Base-by-base conservation (phyloP, 2,888 invertebrate genomes). In the Vanessa cardui region DNA sequence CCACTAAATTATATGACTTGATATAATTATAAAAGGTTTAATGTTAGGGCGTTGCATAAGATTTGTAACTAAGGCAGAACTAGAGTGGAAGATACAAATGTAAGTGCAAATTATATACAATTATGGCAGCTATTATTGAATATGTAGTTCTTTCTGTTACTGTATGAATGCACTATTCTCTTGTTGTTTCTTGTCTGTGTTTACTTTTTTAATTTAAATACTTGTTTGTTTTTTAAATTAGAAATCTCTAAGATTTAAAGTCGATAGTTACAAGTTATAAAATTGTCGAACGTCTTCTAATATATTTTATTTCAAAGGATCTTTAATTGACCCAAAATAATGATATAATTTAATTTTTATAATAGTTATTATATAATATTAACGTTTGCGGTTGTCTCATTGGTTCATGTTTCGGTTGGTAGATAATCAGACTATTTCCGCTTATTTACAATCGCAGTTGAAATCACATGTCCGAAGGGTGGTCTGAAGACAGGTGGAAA, bases 401-500 rank as follows among this genome's bases (percentile, higher is more conserved):
- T 67, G 59, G 61, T 58, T 63, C 21, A 64, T 68, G 68, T 62
- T 62, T 64, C 61, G 47, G 63, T 66, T 66, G 59, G 66, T 69
- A 71, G 68, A 71, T 71, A 66, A 71, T 66, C 61, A 46, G 66
- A 60, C 61, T 66, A 72, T 75, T 77, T 78, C 80, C 81, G 77
- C 77, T 79, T 70, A 77, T 63, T 70, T 77, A 76, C 81, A 87
- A 89, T 88, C 88, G 76, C 66, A 75, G 76, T 80, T 80, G 78
- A 83, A 85, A 89, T 88, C 89, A 81, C 72, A 73, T 76, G 70
- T 73, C 69, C 71, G 75, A 72, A 62, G 77, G 77, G 76, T 73
- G 72, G 76, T 67, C 66, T 65, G 72, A 71, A 73, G 80, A 80
- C 86, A 87, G 86, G 87, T 87, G 85, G 81, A 85, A 83, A 79